phyloP scores from a whole-genome alignment of 2,888 invertebrate genomes.

The Drosophila anomelani region DNA sequence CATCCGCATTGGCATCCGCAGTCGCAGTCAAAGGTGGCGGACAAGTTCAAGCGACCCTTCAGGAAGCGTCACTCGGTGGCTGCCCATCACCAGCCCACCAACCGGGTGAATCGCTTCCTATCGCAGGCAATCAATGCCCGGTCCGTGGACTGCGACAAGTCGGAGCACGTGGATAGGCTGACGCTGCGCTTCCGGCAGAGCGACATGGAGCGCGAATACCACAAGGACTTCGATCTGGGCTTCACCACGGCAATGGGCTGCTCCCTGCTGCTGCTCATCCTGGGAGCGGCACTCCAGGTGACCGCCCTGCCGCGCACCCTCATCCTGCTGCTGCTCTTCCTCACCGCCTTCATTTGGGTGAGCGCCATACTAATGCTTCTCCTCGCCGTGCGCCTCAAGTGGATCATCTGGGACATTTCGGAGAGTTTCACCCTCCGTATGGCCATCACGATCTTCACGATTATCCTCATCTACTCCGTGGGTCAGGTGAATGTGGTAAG shows the following conservation, averaged over 20 bases:
- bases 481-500: constrained; percentile 97
- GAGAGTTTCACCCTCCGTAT: constrained; percentile 92
- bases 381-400: constrained; percentile 92
- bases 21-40: constrained; percentile 91
- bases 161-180: constrained; percentile 93
- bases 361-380: constrained; percentile 93
- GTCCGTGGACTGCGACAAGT: constrained; percentile 95
- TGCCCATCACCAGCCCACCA: constrained; percentile 94
- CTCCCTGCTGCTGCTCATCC: constrained; percentile 90
- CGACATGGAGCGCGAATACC: constrained; percentile 95
- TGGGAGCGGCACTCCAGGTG: constrained; percentile 90
- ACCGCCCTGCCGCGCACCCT: constrained; percentile 93
- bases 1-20: constrained; percentile 15
- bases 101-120: constrained; percentile 96
- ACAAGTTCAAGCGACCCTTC: constrained; percentile 94
- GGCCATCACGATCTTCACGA: constrained; percentile 94
- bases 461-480: constrained; percentile 93
- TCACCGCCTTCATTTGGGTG: constrained; percentile 96
- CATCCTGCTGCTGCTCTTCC: constrained; percentile 92
- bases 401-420: constrained; percentile 94
- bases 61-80: constrained; percentile 93
- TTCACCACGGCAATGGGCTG: constrained; percentile 93
- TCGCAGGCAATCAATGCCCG: constrained; percentile 96
- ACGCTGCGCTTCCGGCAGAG: constrained; percentile 94
- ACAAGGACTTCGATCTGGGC: constrained; percentile 93